Conservation (phyloP, 2,113 vertebrate species). For the Aix galericulata region DNA sequence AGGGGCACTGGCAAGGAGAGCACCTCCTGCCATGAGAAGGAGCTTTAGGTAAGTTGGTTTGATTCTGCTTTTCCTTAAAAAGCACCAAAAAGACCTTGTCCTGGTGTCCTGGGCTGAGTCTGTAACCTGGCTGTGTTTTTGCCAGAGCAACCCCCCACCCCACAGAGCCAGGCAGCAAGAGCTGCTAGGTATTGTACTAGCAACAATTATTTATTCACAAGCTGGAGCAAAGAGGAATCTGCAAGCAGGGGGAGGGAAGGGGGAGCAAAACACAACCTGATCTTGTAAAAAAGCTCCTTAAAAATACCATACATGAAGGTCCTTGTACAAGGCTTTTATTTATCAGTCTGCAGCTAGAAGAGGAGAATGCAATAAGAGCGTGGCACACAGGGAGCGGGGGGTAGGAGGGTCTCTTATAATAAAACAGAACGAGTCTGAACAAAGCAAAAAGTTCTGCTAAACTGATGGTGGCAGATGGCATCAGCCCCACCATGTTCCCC, state of each 20-base stretch:
- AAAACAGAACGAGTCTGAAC: slow-evolving; percentile 47
- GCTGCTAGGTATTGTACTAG: background rate
- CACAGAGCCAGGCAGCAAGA: background rate
- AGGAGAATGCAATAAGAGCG: background rate
- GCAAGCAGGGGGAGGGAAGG: background rate
- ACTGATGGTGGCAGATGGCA: slow-evolving; percentile 68
- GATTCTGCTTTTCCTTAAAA: background rate
- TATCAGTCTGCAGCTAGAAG: slow-evolving; percentile 25
- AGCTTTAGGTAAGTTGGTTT: background rate
- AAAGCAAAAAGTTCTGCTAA: slow-evolving; percentile 55
- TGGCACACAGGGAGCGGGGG: background rate
- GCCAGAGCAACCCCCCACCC: background rate
- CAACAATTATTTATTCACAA: slow-evolving; percentile 24
- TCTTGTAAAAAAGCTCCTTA: slow-evolving; percentile 57
- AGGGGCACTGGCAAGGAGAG: background rate
- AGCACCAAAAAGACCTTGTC: background rate
- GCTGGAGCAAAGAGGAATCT: slow-evolving; percentile 25
- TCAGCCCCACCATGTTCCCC: slow-evolving; percentile 61
- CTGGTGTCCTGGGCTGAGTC: background rate
- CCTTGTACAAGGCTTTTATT: background rate
- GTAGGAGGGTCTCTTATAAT: slow-evolving; percentile 23
- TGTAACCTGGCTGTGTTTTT: background rate
- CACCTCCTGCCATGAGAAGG: background rate
- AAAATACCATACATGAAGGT: background rate
- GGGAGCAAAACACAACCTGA: slow-evolving; percentile 2